Percentiles rank a stretch among this genome's conserved stretches.
Conservation (phyloP, 1,140 invertebrate genomes). For the Sitophilus oryzae region DNA sequence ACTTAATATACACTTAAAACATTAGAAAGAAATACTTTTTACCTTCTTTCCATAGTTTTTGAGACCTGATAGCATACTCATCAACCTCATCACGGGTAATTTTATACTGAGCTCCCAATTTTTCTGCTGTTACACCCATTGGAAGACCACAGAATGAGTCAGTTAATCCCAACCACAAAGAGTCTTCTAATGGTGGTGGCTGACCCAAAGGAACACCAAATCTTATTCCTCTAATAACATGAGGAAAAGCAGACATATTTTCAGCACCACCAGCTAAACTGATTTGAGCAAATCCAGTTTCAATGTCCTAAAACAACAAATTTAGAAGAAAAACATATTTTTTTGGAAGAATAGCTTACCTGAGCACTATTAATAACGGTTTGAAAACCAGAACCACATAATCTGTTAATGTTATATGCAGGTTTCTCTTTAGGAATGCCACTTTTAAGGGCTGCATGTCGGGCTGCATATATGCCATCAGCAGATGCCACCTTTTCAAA, state of each 20-base stretch:
- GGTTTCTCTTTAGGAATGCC: conserved; percentile 80
- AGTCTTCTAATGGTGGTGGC: conserved; percentile 81
- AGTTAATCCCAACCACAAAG: conserved; percentile 84
- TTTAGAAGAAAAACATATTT: too few species aligned
- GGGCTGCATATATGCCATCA: conserved; percentile 82
- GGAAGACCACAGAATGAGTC: conserved; percentile 87
- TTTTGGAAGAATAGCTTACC: too few species aligned
- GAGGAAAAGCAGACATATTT: conserved; percentile 95
- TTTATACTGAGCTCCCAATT: conserved; percentile 86
- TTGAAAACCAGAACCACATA: conserved; percentile 96
- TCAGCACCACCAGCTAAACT: conserved; percentile 89
- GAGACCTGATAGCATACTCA: conserved; percentile 79
- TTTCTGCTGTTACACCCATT: conserved; percentile 98
- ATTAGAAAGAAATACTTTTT: too few species aligned
- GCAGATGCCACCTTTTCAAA: conserved; percentile 59
- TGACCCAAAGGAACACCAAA: conserved; percentile 85
- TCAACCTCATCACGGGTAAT: conserved; percentile 84
- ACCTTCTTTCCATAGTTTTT: conserved; percentile 74
- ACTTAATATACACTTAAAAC: too few species aligned
- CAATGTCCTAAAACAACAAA: too few species aligned
- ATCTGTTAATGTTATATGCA: conserved; percentile 76
- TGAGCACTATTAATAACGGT: conserved; percentile 85
- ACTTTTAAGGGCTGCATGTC: conserved; percentile 77
- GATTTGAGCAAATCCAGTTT: conserved; percentile 78
- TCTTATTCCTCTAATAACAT: conserved; percentile 77